A percentile compares a stretch with the other conserved stretches of the same genome.
Conservation (phyloP, 1,140 invertebrate genomes). For the Mesaphorura yosii region DNA sequence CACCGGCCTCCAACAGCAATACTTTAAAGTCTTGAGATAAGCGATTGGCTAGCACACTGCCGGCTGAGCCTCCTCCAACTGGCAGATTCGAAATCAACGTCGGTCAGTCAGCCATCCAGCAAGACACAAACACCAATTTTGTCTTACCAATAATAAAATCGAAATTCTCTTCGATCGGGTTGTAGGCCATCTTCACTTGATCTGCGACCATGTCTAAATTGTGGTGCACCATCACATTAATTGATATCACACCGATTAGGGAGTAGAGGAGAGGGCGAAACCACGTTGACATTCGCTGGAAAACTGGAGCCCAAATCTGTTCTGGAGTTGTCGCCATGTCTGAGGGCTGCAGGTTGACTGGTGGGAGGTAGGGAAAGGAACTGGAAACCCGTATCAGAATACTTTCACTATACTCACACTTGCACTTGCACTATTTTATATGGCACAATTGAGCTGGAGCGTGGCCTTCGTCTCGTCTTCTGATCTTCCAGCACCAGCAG, state of each 20-base stretch:
- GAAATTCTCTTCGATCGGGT: background rate
- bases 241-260: background rate
- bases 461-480: too few relatives aligned
- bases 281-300: background rate
- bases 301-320: background rate
- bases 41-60: constrained; percentile 42
- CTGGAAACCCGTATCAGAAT: too few relatives aligned
- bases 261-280: constrained; percentile 6
- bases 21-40: constrained; percentile 45
- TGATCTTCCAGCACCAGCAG: too few relatives aligned
- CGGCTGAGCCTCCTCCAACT: constrained; percentile 43
- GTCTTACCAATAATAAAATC: constrained; percentile 12
- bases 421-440: too few relatives aligned
- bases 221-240: background rate
- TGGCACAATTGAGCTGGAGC: too few relatives aligned
- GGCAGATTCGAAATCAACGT: background rate
- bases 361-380: too few relatives aligned
- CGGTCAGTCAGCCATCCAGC: too few relatives aligned
- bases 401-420: too few relatives aligned
- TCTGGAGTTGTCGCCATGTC: too few relatives aligned
- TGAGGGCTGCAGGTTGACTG: too few relatives aligned
- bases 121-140: too few relatives aligned
- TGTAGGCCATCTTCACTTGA: background rate
- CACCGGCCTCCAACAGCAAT: constrained; percentile 42
- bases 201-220: constrained; percentile 3